A percentile compares a stretch with the other conserved stretches of the same genome.
Conservation (phyloP, 2,888 invertebrate genomes). For the Eledona agricola region DNA sequence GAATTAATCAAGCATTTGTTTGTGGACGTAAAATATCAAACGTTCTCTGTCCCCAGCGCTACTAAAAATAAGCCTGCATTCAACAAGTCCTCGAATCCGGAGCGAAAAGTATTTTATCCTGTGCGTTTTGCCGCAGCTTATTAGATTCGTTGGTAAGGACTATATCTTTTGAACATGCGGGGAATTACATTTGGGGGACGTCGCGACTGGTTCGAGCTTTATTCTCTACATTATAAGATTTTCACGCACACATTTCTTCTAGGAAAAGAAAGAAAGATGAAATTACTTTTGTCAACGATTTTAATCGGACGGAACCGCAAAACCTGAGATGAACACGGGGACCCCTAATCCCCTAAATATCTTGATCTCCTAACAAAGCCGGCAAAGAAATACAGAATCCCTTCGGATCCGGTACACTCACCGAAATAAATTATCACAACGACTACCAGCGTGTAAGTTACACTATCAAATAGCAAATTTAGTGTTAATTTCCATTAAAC, state of each 20-base stretch:
- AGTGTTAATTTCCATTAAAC: neutral
- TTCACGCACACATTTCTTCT: conserved; percentile 25
- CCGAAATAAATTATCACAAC: conserved; percentile 3
- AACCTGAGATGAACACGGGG: conserved; percentile 26
- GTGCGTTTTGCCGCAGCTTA: conserved; percentile 36
- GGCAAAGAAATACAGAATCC: conserved; percentile 47
- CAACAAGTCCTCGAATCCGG: conserved; percentile 20
- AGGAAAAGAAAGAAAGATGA: conserved; percentile 6
- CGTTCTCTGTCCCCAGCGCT: neutral
- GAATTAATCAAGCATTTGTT: too few species aligned
- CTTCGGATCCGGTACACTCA: conserved; percentile 27
- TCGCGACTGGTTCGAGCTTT: conserved; percentile 20
- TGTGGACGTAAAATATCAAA: neutral
- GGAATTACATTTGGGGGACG: conserved; percentile 39
- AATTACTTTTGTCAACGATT: conserved; percentile 24
- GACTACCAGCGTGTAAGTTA: too few species aligned
- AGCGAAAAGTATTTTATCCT: conserved; percentile 30
- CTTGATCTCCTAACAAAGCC: conserved; percentile 47
- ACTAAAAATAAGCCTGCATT: conserved; percentile 9
- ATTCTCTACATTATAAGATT: conserved; percentile 33
- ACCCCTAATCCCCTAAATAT: conserved; percentile 37
- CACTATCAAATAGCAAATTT: conserved; percentile 2
- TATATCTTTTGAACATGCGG: conserved; percentile 38
- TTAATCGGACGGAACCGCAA: conserved; percentile 35
- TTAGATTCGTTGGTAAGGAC: conserved; percentile 41